These are phyloP conservation scores for Drosophila nigrodunni DNA, from an alignment of 1,140 invertebrate genomes.

Conservation along the genomic window DNA sequence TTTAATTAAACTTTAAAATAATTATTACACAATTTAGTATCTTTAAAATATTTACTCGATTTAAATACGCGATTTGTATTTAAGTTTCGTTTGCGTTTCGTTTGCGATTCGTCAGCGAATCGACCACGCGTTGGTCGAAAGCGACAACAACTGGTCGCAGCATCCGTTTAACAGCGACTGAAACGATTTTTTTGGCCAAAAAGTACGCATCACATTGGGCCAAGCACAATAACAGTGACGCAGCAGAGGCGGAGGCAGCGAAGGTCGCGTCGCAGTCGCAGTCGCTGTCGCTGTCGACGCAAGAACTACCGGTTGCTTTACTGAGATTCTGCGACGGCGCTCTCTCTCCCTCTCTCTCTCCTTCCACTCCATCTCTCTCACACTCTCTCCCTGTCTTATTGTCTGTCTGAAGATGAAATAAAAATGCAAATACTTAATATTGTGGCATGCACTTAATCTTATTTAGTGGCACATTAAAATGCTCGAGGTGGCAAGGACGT, in stretches of 20 bases:
- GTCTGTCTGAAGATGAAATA: constrained; percentile 26
- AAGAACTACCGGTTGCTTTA: constrained; percentile 76
- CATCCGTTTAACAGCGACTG: constrained; percentile 70
- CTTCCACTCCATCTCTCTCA: neutral
- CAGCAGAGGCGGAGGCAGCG: constrained; percentile 49
- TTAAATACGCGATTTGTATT: constrained; percentile 16
- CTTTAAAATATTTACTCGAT: constrained; percentile 2
- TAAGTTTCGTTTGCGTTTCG: constrained; percentile 29
- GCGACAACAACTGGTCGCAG: constrained; percentile 69
- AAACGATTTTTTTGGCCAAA: constrained; percentile 57
- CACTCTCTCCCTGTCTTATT: neutral
- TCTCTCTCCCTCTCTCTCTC: constrained; percentile 11
- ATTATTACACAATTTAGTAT: neutral
- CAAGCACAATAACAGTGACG: constrained; percentile 64
- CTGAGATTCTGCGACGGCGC: constrained; percentile 46
- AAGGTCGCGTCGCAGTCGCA: constrained; percentile 9
- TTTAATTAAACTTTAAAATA: neutral
- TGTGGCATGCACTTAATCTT: constrained; percentile 74
- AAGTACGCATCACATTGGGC: constrained; percentile 32
- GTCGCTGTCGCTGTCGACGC: constrained; percentile 5
- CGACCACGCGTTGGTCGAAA: constrained; percentile 42
- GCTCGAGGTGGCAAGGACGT: constrained; percentile 49
- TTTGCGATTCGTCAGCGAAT: constrained; percentile 19
- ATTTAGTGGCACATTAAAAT: constrained; percentile 71
- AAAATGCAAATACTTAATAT: constrained; percentile 73